Conservation (phyloP, 1,140 invertebrate genomes). For the Leptinotarsa lineolata region DNA sequence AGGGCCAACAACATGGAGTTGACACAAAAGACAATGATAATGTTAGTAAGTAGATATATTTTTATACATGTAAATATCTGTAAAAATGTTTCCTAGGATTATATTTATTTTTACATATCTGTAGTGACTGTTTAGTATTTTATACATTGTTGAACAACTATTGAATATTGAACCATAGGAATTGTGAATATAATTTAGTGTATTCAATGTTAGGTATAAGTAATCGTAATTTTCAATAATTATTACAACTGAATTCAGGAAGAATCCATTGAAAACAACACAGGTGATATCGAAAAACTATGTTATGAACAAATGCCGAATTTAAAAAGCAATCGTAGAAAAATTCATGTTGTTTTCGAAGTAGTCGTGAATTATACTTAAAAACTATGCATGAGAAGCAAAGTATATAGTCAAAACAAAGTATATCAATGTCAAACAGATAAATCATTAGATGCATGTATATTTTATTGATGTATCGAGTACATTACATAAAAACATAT, state of each 20-base stretch:
- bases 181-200: constrained; percentile 30
- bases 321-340: constrained; percentile 2
- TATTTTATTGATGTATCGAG: constrained; percentile 2
- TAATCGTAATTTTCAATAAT: not conserved
- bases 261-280: not conserved
- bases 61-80: constrained; percentile 40
- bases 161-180: constrained; percentile 32
- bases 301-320: not conserved
- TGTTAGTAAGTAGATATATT: constrained; percentile 35
- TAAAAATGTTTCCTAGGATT: constrained; percentile 22
- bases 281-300: not conserved
- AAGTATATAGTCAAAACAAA: not conserved
- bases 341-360: not conserved
- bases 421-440: not conserved
- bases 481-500: not conserved
- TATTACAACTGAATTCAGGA: constrained; percentile 4
- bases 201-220: constrained; percentile 6
- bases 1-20: constrained; percentile 30
- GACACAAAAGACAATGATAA: constrained; percentile 29
- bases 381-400: not conserved
- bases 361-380: not conserved
- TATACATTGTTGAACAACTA: constrained; percentile 33
- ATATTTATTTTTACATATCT: constrained; percentile 42
- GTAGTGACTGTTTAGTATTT: constrained; percentile 34
- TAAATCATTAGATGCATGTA: not conserved